phyloP scores from a whole-genome alignment of 2,888 invertebrate genomes.

The Agriotes lineatus region DNA sequence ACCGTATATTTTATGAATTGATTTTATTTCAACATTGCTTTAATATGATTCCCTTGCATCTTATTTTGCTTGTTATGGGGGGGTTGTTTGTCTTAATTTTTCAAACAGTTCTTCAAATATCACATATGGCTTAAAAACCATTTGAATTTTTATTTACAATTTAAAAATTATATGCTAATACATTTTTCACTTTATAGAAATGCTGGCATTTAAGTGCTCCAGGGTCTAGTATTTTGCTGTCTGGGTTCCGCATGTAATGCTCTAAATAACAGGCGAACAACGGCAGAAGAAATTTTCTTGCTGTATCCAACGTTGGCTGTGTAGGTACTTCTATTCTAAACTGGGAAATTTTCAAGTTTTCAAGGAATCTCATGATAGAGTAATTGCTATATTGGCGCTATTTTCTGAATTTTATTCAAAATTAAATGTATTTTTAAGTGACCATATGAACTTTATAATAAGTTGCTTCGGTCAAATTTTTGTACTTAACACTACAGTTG shows the following conservation, averaged over 20 bases:
- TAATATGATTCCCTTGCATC: too few species aligned
- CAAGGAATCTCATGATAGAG: conserved; percentile 16
- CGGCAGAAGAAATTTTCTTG: conserved; percentile 29
- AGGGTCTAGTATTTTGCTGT: conserved; percentile 20
- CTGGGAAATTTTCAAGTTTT: neutral
- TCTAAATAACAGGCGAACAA: neutral
- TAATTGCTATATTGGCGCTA: conserved; percentile 32
- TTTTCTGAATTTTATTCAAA: conserved; percentile 31
- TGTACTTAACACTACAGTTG: conserved; percentile 13
- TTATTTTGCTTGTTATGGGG: too few species aligned
- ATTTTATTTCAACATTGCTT: too few species aligned
- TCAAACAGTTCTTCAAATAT: too few species aligned
- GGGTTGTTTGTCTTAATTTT: too few species aligned
- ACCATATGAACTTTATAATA: neutral
- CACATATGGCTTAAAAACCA: too few species aligned
- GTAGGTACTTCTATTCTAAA: conserved; percentile 24
- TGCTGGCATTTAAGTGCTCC: conserved; percentile 27
- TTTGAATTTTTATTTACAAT: too few species aligned
- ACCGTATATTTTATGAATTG: too few species aligned
- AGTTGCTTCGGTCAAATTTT: conserved; percentile 18
- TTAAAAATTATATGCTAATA: too few species aligned
- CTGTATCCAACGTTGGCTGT: conserved; percentile 24
- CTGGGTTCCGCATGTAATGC: conserved; percentile 26
- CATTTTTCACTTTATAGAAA: conserved; percentile 29
- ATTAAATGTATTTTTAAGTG: conserved; percentile 4